Evolutionary conservation across 2,888 invertebrate genomes (phyloP).

Genomic region (Troides helena): DNA sequence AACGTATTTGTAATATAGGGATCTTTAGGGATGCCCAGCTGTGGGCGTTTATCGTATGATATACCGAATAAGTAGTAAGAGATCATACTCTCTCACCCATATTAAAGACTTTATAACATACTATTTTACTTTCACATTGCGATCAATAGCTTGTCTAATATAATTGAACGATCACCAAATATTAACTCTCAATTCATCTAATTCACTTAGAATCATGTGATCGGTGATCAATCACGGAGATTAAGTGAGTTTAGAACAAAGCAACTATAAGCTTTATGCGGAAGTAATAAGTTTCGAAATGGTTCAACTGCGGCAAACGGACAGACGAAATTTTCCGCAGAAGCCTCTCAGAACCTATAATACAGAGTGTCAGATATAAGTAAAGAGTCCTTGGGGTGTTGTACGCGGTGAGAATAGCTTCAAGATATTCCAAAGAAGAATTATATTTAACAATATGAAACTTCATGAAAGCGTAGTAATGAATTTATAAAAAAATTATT

Average conservation of each 20-base stretch:
- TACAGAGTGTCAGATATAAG: constrained; percentile 1
- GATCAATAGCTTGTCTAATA: neutral
- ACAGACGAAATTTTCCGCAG: neutral
- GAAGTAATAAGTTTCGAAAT: neutral
- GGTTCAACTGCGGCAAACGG: neutral
- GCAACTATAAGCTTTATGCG: neutral
- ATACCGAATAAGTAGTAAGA: too few species aligned
- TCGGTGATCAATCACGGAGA: constrained; percentile 5
- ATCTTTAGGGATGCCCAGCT: too few species aligned
- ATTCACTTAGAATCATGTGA: constrained; percentile 4
- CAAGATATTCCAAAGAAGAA: too few species aligned
- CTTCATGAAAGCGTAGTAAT: too few species aligned
- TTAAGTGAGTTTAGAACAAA: neutral
- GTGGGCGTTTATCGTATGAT: too few species aligned
- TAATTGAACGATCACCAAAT: constrained; percentile 5
- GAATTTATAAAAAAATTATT: too few species aligned
- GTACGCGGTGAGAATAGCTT: neutral
- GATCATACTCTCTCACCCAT: too few species aligned
- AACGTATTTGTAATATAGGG: too few species aligned
- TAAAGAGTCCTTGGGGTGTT: constrained; percentile 2
- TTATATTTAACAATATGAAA: too few species aligned
- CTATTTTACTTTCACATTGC: too few species aligned
- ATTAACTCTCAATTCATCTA: constrained; percentile 5
- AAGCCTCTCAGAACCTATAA: neutral
- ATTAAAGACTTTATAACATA: too few species aligned